phyloP scores from a whole-genome alignment of 2,797 vertebrate genomes.

The Sebastes variabilis region DNA sequence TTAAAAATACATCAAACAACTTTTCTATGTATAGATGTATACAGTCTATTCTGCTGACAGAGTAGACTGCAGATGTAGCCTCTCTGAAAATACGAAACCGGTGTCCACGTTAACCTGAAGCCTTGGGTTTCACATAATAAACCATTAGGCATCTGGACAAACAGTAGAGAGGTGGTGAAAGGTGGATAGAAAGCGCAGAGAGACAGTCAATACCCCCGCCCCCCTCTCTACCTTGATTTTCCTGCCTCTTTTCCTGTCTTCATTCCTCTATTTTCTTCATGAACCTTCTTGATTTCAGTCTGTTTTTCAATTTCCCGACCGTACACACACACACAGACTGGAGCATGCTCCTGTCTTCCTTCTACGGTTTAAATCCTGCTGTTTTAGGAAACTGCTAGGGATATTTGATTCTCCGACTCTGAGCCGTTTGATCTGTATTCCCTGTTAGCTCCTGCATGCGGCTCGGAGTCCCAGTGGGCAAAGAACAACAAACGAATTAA shows the following conservation, averaged over 20 bases:
- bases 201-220: constrained; percentile 7
- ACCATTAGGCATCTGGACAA: constrained; percentile 75
- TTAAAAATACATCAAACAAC: background rate
- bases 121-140: constrained; percentile 65
- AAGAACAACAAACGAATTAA: constrained; percentile 64
- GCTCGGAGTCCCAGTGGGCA: constrained; percentile 11
- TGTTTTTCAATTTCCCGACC: constrained; percentile 15
- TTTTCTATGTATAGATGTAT: background rate
- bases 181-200: constrained; percentile 8
- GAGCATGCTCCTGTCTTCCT: constrained; percentile 7
- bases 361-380: constrained; percentile 41
- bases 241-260: background rate
- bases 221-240: background rate
- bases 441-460: constrained; percentile 30
- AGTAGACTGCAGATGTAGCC: constrained; percentile 19
- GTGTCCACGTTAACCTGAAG: constrained; percentile 31
- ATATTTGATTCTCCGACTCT: constrained; percentile 54
- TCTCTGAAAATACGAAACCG: constrained; percentile 16
- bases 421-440: constrained; percentile 54
- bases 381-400: constrained; percentile 45
- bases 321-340: constrained; percentile 3
- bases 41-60: background rate
- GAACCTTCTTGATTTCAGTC: constrained; percentile 12
- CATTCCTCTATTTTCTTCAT: constrained; percentile 4
- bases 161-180: constrained; percentile 64